phyloP scores from a whole-genome alignment of 2,113 vertebrate genomes.

The Murina feae region DNA sequence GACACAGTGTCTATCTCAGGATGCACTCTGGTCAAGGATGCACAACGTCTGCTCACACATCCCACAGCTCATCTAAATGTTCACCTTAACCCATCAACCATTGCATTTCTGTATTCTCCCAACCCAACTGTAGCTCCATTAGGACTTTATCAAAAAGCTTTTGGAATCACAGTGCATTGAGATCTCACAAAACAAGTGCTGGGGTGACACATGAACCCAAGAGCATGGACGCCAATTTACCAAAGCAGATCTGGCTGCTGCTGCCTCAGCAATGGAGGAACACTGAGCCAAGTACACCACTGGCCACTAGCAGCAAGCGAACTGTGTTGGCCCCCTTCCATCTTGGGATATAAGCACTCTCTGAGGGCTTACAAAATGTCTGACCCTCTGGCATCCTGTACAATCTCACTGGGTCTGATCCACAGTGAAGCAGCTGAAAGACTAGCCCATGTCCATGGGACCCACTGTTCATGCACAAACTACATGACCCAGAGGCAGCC shows the following conservation, averaged over 20 bases:
- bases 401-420: background rate
- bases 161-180: background rate
- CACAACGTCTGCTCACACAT: background rate
- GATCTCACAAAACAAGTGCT: background rate
- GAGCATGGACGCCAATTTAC: background rate
- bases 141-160: background rate
- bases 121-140: background rate
- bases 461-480: background rate
- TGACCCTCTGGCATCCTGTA: background rate
- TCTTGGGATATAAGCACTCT: background rate
- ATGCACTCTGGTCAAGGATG: background rate
- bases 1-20: background rate
- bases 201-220: background rate
- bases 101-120: background rate
- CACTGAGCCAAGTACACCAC: background rate
- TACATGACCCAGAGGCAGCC: background rate
- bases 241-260: background rate
- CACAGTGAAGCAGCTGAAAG: background rate
- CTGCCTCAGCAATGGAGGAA: background rate
- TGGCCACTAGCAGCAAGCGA: background rate
- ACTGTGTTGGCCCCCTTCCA: background rate
- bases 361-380: background rate
- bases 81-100: background rate
- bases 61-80: background rate
- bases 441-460: background rate